phyloP scores from a whole-genome alignment of 2,888 invertebrate genomes.

The Callyntrura guangdongensis region DNA sequence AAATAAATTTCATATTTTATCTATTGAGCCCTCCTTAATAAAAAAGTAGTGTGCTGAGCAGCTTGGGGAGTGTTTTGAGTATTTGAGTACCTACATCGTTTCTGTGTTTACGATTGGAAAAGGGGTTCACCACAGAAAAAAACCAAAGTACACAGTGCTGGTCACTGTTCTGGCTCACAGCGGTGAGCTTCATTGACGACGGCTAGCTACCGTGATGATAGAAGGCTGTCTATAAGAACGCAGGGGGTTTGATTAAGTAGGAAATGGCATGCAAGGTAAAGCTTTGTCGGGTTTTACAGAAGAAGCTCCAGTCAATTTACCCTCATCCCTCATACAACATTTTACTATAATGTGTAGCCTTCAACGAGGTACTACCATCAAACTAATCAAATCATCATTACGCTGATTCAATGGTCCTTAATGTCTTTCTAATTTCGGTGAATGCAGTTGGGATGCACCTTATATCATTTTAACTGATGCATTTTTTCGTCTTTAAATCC shows the following conservation, averaged over 20 bases:
- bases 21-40: background rate
- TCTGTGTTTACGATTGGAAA: background rate
- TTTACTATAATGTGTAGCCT: background rate
- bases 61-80: background rate
- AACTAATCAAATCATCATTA: slow-evolving; percentile 54
- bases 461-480: background rate
- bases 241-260: slow-evolving; percentile 49
- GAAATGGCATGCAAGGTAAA: slow-evolving; percentile 60
- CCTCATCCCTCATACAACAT: background rate
- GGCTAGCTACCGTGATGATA: slow-evolving; percentile 12
- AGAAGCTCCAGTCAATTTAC: slow-evolving; percentile 16
- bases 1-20: background rate
- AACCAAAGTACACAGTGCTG: background rate
- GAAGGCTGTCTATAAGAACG: slow-evolving; percentile 56
- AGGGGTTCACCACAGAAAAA: background rate
- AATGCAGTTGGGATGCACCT: slow-evolving; percentile 16
- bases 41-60: background rate
- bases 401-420: background rate
- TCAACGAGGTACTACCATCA: background rate
- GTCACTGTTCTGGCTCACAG: slow-evolving; percentile 51
- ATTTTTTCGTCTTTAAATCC: background rate
- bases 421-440: background rate
- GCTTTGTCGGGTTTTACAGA: slow-evolving; percentile 51
- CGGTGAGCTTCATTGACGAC: slow-evolving; percentile 46
- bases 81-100: background rate